Base-by-base conservation (phyloP, 2,888 invertebrate genomes). In the Brachyopa scutellaris region DNA sequence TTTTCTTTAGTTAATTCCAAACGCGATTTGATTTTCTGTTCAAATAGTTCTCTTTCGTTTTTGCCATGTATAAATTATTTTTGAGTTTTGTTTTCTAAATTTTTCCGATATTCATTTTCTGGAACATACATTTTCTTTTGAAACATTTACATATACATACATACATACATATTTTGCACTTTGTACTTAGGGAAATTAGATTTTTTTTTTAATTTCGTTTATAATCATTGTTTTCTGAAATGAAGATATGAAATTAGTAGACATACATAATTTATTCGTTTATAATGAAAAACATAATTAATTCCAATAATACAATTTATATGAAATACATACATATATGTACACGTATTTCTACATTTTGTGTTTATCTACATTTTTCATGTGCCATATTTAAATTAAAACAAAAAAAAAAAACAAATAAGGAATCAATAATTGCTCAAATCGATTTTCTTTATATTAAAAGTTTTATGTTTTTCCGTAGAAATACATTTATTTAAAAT, bases 381-480 rank as follows among this genome's bases (percentile, higher is more conserved):
- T 73, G 78, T 78, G 78, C 78, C 78, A 78, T 78, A 78, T 55
- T 42, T 11, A 70, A 66, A 15, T 57, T 23, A 31, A 66, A 42
- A 23, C 15, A 15, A 19, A 19, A 7, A 45, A 11, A 11, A 7
- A 38, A 19, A 51, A 36, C 8, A 29, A 21, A 26, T n/a, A 42
- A 33, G n/a, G 2, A 29, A 33, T 6, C 15, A 13, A 29, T 53
- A 21, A 29, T 42, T n/a, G n/a, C 21, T 70, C 21, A 33, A 64
- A 45, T 53, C 9, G 15, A 21, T 29, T 38, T 33, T 3, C 7
- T 40, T 57, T 21, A 21, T 19, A 9, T 61, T 51, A 11, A 42
- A 29, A 40, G 15, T 47, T 33, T 7, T 57, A 8, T 19, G 55
- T 47, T 42, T 15, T 45, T 61, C 47, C 19, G 21, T 31, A 13